These are phyloP conservation scores for Athalia cordata DNA, from an alignment of 2,888 invertebrate species.

Conservation along the genomic window DNA sequence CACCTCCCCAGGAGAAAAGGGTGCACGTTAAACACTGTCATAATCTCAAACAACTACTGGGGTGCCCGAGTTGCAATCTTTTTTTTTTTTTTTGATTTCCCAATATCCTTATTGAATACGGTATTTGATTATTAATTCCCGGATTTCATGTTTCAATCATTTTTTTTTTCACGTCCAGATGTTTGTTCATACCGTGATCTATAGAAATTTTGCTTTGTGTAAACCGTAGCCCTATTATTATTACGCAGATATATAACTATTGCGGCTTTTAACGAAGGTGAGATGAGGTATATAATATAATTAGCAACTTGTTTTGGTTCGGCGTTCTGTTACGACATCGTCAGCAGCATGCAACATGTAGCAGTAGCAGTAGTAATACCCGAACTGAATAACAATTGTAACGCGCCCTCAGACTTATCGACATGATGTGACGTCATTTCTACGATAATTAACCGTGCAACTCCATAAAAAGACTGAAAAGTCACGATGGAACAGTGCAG, in stretches of 20 bases:
- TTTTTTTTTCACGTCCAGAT: background rate
- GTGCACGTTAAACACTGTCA: slow-evolving; percentile 7
- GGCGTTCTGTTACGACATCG: slow-evolving; percentile 39
- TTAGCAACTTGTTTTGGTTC: slow-evolving; percentile 43
- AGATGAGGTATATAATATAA: background rate
- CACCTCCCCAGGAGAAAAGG: slow-evolving; percentile 15
- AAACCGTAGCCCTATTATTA: background rate
- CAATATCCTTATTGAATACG: background rate
- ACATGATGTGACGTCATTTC: slow-evolving; percentile 15
- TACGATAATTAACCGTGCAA: slow-evolving; percentile 29
- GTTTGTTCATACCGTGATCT: slow-evolving; percentile 2
- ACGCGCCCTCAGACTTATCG: slow-evolving; percentile 4
- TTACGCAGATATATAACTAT: slow-evolving; percentile 2
- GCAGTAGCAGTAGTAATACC: background rate
- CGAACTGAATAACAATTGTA: slow-evolving; percentile 37
- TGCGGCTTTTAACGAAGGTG: slow-evolving; percentile 14
- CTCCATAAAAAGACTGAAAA: slow-evolving; percentile 36
- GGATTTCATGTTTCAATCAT: background rate
- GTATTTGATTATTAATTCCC: background rate
- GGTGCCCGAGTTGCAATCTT: background rate
- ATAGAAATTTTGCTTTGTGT: background rate
- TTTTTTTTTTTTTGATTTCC: background rate
- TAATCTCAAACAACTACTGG: slow-evolving; percentile 7
- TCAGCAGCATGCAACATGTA: background rate
- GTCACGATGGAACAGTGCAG: background rate